These are phyloP conservation scores for Alethe castanea DNA, from an alignment of 2,113 vertebrate species.

Conservation along the genomic window DNA sequence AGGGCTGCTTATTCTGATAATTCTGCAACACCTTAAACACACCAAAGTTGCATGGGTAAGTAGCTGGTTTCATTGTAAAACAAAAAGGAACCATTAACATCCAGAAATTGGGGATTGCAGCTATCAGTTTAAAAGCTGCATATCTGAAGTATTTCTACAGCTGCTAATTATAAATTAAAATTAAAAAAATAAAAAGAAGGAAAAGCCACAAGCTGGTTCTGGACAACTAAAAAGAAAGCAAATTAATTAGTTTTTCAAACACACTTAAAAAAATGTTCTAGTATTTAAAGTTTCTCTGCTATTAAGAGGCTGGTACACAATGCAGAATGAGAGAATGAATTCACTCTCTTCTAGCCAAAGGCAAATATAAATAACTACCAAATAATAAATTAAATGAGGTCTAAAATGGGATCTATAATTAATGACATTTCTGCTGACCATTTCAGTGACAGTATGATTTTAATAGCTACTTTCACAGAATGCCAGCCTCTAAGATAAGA, in stretches of 20 bases:
- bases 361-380: not conserved
- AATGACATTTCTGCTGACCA: not conserved
- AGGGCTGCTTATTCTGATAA: not conserved
- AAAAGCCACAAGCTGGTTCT: not conserved
- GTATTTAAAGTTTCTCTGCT: not conserved
- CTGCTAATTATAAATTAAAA: not conserved
- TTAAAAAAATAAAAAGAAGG: not conserved
- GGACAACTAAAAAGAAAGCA: not conserved
- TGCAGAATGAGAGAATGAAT: not conserved
- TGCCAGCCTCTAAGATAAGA: not conserved
- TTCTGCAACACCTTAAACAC: not conserved
- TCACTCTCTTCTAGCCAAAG: not conserved
- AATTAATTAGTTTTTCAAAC: not conserved
- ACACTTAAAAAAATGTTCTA: not conserved
- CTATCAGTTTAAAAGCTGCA: not conserved
- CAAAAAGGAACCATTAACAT: not conserved
- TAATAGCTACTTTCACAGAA: not conserved
- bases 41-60: not conserved
- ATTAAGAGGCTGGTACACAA: not conserved
- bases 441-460: not conserved
- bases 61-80: not conserved
- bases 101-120: not conserved
- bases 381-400: constrained; percentile 3
- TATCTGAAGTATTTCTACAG: not conserved
- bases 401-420: not conserved